phyloP scores from a whole-genome alignment of 2,888 invertebrate species.

The Chouioia cunea region DNA sequence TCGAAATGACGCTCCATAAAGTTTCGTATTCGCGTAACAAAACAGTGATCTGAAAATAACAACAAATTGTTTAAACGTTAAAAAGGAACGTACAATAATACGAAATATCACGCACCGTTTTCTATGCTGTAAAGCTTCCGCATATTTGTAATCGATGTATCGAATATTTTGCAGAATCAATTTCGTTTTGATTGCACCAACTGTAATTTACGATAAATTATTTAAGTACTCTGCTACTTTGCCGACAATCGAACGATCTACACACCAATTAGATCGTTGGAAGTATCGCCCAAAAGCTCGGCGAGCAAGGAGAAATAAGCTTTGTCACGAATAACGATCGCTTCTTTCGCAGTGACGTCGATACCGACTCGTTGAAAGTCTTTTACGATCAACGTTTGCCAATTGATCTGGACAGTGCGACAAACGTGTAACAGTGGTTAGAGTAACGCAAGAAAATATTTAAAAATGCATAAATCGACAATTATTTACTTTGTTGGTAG shows the following conservation, averaged over 20 bases:
- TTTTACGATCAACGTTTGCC: not conserved
- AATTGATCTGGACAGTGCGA: conserved; percentile 18
- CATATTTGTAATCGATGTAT: conserved; percentile 21
- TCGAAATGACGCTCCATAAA: not conserved
- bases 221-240: too few relatives aligned
- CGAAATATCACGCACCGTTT: too few relatives aligned
- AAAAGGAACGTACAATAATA: too few relatives aligned
- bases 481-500: too few relatives aligned
- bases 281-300: conserved; percentile 11
- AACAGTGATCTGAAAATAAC: not conserved
- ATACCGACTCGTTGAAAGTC: conserved; percentile 12
- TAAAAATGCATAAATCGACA: too few relatives aligned
- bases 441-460: too few relatives aligned
- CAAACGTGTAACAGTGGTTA: too few relatives aligned
- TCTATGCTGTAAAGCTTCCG: not conserved
- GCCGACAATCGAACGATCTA: not conserved
- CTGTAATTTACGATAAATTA: too few relatives aligned
- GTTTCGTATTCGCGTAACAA: not conserved
- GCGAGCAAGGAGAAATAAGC: conserved; percentile 22
- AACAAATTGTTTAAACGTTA: too few relatives aligned
- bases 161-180: conserved; percentile 13
- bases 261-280: conserved; percentile 15
- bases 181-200: not conserved
- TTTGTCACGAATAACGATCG: conserved; percentile 16
- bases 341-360: not conserved